Percentiles rank a stretch among this genome's conserved stretches.
Conservation (phyloP, 2,113 vertebrate genomes). For the Ardeotis arabs region DNA sequence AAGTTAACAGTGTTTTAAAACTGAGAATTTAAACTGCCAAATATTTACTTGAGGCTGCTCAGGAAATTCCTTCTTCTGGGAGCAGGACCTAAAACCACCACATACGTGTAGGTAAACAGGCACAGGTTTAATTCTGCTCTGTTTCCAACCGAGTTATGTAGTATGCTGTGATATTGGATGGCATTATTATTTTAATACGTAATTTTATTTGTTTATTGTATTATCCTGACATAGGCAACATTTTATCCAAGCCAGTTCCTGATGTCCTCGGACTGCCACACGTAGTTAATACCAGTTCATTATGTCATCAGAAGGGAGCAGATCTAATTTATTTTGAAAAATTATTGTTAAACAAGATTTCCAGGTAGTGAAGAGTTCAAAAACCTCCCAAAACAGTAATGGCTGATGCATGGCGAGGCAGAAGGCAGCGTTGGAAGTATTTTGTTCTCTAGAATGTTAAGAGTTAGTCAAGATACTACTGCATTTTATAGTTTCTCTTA, state of each 20-base stretch:
- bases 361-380: not conserved
- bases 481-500: not conserved
- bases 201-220: not conserved
- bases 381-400: not conserved
- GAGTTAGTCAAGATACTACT: not conserved
- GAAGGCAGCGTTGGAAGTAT: not conserved
- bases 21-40: not conserved
- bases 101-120: not conserved
- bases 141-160: not conserved
- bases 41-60: not conserved
- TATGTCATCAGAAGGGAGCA: not conserved
- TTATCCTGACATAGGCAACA: not conserved
- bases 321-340: slow-evolving; percentile 15
- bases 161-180: not conserved
- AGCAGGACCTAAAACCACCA: not conserved
- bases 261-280: not conserved
- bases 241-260: slow-evolving; percentile 5
- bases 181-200: not conserved
- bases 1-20: not conserved
- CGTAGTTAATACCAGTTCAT: not conserved
- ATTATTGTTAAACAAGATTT: not conserved
- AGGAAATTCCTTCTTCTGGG: slow-evolving; percentile 11
- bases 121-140: not conserved
- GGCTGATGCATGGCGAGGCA: not conserved
- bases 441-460: not conserved